phyloP scores from a whole-genome alignment of 2,888 invertebrate genomes.

The Dioctria linearis region DNA sequence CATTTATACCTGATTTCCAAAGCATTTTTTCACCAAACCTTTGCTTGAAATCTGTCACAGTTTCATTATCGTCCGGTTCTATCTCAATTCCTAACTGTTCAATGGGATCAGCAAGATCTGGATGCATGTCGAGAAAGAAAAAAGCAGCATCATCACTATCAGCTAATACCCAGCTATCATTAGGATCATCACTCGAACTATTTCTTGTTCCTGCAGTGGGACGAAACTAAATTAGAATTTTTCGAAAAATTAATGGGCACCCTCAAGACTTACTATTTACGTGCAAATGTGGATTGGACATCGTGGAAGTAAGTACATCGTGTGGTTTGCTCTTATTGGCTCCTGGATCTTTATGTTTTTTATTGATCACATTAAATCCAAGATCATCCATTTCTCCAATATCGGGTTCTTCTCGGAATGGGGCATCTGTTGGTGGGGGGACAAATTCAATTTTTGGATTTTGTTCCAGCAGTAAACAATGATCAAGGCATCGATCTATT shows the following conservation, averaged over 20 bases:
- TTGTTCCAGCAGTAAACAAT: constrained; percentile 76
- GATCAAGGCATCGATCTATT: constrained; percentile 81
- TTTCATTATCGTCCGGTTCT: constrained; percentile 81
- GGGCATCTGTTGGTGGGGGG: constrained; percentile 62
- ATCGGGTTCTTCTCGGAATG: constrained; percentile 65
- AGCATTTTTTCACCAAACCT: constrained; percentile 79
- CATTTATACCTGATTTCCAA: constrained; percentile 79
- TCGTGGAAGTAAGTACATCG: constrained; percentile 65
- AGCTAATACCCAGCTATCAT: constrained; percentile 70
- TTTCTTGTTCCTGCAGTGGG: constrained; percentile 15
- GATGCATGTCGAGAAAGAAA: constrained; percentile 80
- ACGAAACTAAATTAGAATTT: not conserved
- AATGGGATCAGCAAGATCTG: constrained; percentile 81
- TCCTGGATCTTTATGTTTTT: constrained; percentile 68
- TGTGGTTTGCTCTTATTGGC: constrained; percentile 64
- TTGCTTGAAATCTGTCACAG: constrained; percentile 81
- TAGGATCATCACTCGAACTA: constrained; percentile 63
- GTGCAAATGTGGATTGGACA: constrained; percentile 44
- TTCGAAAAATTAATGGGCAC: constrained; percentile 3
- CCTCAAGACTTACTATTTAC: constrained; percentile 47
- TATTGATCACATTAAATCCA: constrained; percentile 74
- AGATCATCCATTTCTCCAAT: constrained; percentile 74
- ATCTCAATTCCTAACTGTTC: constrained; percentile 85
- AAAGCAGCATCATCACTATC: constrained; percentile 72
- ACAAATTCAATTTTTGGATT: constrained; percentile 67